Percentiles rank a stretch among this genome's conserved stretches.
These are phyloP conservation scores for Mesoclemmys tuberculata DNA, from an alignment of 2,113 vertebrate species.

Conservation along the genomic window DNA sequence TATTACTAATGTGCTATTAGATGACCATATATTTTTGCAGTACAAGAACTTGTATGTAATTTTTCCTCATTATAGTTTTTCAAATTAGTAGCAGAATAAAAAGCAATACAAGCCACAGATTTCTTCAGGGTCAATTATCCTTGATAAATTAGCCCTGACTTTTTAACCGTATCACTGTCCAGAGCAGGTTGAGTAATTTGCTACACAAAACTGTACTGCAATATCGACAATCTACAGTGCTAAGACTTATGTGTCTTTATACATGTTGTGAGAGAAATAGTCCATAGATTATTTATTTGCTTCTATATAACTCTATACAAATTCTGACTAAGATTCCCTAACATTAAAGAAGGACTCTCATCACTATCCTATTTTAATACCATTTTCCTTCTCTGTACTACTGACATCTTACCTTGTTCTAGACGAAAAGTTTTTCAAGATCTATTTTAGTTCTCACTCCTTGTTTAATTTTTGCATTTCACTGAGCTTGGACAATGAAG, in stretches of 20 bases:
- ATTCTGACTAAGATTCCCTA: background rate
- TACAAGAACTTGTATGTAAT: background rate
- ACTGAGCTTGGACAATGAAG: background rate
- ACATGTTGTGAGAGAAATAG: background rate
- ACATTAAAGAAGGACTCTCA: background rate
- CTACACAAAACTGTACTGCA: background rate
- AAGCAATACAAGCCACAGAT: background rate
- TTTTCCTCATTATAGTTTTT: background rate
- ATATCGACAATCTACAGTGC: background rate
- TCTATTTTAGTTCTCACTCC: background rate
- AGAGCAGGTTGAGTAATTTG: background rate
- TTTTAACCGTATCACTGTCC: background rate
- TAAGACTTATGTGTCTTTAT: background rate
- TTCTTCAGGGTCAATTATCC: background rate
- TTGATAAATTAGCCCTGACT: background rate
- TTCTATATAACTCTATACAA: background rate
- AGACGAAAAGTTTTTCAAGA: background rate
- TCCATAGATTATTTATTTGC: background rate
- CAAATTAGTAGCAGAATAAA: background rate
- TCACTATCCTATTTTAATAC: background rate
- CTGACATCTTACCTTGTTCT: background rate
- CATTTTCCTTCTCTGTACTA: background rate
- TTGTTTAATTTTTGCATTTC: background rate
- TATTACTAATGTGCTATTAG: background rate
- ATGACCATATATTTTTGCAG: background rate